A percentile compares a stretch with the other conserved stretches of the same genome.
Conservation (phyloP, 2,113 vertebrate genomes). For the Pundamilia nyererei region DNA sequence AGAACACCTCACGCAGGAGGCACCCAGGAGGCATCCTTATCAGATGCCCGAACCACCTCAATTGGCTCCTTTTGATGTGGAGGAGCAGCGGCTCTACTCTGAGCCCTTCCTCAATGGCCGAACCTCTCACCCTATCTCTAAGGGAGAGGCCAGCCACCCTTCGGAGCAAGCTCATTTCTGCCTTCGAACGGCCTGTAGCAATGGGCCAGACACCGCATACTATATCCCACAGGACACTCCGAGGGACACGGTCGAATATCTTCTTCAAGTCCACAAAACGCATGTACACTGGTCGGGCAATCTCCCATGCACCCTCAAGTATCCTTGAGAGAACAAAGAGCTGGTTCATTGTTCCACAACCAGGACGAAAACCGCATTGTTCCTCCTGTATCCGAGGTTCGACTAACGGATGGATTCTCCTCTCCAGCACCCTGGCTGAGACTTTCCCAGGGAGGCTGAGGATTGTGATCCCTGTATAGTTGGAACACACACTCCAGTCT, state of each 20-base stretch:
- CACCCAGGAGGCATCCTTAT: neutral
- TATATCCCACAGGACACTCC: accelerated
- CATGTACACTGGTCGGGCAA: neutral
- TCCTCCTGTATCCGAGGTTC: neutral
- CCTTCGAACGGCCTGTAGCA: neutral
- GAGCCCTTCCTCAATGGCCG: neutral
- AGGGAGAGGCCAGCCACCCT: neutral
- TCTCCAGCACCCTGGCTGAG: neutral
- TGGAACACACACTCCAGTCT: neutral
- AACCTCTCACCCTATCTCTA: neutral
- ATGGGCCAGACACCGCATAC: neutral
- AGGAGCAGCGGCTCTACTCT: neutral
- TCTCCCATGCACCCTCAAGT: neutral
- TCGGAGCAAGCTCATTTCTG: neutral
- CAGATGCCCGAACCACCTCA: neutral
- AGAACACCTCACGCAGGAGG: neutral
- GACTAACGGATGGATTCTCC: accelerated
- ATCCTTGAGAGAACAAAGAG: neutral
- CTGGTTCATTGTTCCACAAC: neutral
- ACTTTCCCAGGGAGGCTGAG: neutral
- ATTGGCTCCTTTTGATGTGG: neutral
- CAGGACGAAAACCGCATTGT: neutral
- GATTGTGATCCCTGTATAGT: neutral
- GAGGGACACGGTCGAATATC: neutral
- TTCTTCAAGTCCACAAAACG: neutral